Evolutionary conservation across 2,888 invertebrate genomes (phyloP), one percentile per base, ranked within the genome.

Genomic region (Chaitophorus viminalis): DNA sequence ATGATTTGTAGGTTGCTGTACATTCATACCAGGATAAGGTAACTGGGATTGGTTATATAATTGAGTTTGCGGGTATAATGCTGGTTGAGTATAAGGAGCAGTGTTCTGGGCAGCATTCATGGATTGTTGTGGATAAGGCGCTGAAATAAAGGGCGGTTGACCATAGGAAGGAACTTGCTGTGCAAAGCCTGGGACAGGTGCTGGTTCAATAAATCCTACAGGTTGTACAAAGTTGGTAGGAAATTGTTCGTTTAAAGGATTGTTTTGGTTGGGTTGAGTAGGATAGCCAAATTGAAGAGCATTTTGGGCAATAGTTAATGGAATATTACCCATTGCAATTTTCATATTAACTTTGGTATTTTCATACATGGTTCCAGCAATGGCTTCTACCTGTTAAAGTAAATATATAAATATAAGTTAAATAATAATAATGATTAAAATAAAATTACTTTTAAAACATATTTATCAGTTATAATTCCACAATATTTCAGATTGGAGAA

Each of bases 301-400:
- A 82, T 85, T 77, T 82, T 84, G 88, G 31, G 77, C 86, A 21
- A 88, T 86, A 54, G 72, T 77, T 29, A 89, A 85, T 33, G 89
- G 82, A 39, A 89, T 88, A 78, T 89, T 89, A 29, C 89, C 89
- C 29, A 89, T 83, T 39, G 82, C 76, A 33, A 89, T 75, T 33
- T 89, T 89, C 52, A 89, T 46, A 5, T 89, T 33, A n/a, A 88
- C n/a, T 60, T 76, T 60, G 31, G 88, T 79, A 46, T 89, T 88
- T 33, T 77, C 81, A 86, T 89, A 83, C 65, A 88, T 65, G 54
- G 89, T 82, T 0, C 77, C 77, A 54, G 85, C 77, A 70, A 85
- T 54, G 14, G 88, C 85, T 89, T 88, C 85, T 6, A 89, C 78
- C 89, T 89, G 9, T 17, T 72, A 74, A 60, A 65, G 46, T 65